Percentiles rank a stretch among this genome's conserved stretches.
These are phyloP conservation scores for Stictocephala bisonia DNA, from an alignment of 2,888 invertebrate genomes.

Conservation along the genomic window DNA sequence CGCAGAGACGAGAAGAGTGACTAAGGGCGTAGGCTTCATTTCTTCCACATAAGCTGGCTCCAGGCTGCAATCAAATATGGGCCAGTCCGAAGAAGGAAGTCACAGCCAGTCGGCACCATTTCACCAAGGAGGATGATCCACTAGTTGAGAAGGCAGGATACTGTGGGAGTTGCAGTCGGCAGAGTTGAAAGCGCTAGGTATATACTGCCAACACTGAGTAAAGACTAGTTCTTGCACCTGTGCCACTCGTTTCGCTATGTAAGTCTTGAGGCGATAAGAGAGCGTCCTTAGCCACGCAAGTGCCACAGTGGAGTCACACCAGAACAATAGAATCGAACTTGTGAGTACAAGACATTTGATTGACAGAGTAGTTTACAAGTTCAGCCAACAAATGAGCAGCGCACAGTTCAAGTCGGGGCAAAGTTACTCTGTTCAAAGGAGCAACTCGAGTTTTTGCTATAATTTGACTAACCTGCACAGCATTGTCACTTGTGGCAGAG, in stretches of 20 bases:
- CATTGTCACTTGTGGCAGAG: neutral
- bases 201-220: neutral
- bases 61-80: neutral
- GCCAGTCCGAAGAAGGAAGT: neutral
- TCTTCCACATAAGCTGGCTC: neutral
- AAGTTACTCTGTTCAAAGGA: conserved; percentile 50
- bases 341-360: too few species aligned
- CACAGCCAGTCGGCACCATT: neutral
- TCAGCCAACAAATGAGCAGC: conserved; percentile 1
- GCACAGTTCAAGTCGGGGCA: conserved; percentile 57
- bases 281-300: neutral
- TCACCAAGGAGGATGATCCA: conserved; percentile 16
- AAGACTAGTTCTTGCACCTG: neutral
- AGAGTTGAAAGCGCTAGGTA: neutral
- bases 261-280: conserved; percentile 4
- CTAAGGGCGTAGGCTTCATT: neutral
- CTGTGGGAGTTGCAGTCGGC: conserved; percentile 6
- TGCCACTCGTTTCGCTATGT: neutral
- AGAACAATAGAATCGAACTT: too few species aligned
- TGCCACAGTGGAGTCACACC: neutral
- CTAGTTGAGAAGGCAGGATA: neutral
- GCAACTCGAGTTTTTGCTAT: conserved; percentile 43
- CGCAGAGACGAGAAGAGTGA: neutral
- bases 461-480: conserved; percentile 10
- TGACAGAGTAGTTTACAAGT: neutral